Evolutionary conservation across 92 coral and sea anemone species (phyloP).

Genomic region (Palythoa heliodiscus): DNA sequence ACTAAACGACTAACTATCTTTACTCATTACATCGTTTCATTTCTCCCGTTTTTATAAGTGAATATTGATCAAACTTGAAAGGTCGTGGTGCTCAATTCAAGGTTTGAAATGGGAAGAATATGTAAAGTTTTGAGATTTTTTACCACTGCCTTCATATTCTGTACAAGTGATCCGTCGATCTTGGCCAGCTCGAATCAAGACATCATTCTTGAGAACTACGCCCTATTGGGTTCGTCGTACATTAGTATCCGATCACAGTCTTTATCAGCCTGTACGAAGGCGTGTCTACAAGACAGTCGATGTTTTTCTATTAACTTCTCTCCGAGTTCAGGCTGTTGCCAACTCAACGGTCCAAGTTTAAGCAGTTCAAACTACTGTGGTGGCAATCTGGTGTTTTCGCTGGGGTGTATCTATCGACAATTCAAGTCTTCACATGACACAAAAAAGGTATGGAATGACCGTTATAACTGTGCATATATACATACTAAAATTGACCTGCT

Average conservation of each 20-base stretch:
- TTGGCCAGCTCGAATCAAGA: neutral
- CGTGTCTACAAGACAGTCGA: neutral
- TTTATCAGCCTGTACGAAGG: neutral
- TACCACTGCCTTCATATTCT: neutral
- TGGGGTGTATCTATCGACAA: slow-evolving; percentile 6
- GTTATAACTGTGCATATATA: neutral
- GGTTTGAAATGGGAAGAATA: neutral
- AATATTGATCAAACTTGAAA: neutral
- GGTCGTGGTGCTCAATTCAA: neutral
- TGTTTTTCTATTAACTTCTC: slow-evolving; percentile 3
- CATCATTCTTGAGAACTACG: neutral
- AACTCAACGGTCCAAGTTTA: neutral
- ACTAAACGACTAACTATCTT: neutral
- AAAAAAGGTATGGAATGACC: neutral
- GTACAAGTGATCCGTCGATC: neutral
- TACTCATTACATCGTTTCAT: neutral
- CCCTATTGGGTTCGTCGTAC: neutral
- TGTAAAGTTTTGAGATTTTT: neutral
- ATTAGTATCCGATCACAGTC: neutral
- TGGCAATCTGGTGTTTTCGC: neutral
- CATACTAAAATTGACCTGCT: neutral
- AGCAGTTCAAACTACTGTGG: neutral
- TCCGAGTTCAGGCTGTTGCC: neutral
- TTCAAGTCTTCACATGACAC: neutral
- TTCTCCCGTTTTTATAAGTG: neutral